These are phyloP conservation scores for Lithophane semibrunnea DNA, from an alignment of 2,888 invertebrate species.

Conservation along the genomic window DNA sequence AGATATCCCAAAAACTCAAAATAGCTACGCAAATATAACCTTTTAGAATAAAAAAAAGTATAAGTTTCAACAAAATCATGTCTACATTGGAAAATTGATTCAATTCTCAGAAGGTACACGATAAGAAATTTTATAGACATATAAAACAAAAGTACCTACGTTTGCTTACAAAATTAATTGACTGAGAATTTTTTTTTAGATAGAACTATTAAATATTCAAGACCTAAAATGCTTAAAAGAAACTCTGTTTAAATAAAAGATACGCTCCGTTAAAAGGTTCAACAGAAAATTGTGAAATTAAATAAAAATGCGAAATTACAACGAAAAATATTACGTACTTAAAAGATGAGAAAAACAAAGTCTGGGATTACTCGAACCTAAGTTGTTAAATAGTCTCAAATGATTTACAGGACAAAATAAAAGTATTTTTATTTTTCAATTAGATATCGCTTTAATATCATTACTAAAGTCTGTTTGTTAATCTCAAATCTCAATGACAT, in stretches of 20 bases:
- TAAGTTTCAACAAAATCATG: constrained; percentile 39
- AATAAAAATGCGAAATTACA: not conserved
- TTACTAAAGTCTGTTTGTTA: too few species aligned
- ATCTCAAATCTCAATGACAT: too few species aligned
- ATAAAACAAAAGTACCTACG: constrained; percentile 28
- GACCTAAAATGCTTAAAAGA: not conserved
- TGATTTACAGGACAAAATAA: not conserved
- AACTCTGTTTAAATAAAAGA: constrained; percentile 21
- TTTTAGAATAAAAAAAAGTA: constrained; percentile 25
- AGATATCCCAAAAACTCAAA: not conserved
- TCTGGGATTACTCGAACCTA: constrained; percentile 4
- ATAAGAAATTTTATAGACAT: constrained; percentile 43
- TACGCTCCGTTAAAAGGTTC: constrained; percentile 15
- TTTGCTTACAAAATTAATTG: constrained; percentile 45
- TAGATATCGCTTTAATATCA: not conserved
- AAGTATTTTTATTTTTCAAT: not conserved
- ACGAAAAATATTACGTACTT: not conserved
- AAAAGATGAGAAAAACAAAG: not conserved
- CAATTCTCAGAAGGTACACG: constrained; percentile 8
- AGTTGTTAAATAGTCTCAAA: constrained; percentile 12
- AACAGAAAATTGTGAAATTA: constrained; percentile 12
- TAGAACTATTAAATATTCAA: constrained; percentile 10
- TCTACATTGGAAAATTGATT: constrained; percentile 15
- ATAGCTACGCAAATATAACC: constrained; percentile 15
- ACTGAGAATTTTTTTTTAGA: constrained; percentile 2